Conservation (phyloP, 2,113 vertebrate species). For the Passer montanus region DNA sequence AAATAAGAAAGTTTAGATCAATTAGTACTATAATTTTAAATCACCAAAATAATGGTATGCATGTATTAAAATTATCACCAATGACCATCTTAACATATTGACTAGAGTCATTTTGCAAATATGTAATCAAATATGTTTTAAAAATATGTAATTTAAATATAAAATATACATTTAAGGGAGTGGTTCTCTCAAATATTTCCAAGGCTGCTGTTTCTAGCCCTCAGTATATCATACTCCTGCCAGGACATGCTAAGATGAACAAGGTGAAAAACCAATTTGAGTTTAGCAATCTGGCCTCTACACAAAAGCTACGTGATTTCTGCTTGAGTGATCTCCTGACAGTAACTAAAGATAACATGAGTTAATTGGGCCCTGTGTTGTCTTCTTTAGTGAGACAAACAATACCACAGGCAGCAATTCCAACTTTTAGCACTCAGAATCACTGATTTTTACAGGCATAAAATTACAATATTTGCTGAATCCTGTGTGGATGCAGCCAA, state of each 20-base stretch:
- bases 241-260: background rate
- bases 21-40: background rate
- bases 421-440: background rate
- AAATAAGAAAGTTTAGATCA: background rate
- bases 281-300: rapidly evolving
- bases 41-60: background rate
- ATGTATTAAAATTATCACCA: background rate
- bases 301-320: background rate
- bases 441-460: background rate
- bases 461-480: background rate
- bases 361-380: background rate
- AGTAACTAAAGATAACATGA: background rate
- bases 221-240: background rate
- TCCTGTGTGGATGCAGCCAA: background rate
- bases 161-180: background rate
- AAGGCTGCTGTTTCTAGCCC: background rate
- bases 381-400: background rate
- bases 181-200: background rate
- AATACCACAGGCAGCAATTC: background rate
- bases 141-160: background rate
- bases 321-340: background rate
- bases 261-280: background rate
- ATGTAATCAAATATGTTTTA: background rate
- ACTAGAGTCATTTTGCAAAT: background rate
- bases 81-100: background rate